Conservation (phyloP, 2,113 vertebrate species). For the Telmatochromis sp. region DNA sequence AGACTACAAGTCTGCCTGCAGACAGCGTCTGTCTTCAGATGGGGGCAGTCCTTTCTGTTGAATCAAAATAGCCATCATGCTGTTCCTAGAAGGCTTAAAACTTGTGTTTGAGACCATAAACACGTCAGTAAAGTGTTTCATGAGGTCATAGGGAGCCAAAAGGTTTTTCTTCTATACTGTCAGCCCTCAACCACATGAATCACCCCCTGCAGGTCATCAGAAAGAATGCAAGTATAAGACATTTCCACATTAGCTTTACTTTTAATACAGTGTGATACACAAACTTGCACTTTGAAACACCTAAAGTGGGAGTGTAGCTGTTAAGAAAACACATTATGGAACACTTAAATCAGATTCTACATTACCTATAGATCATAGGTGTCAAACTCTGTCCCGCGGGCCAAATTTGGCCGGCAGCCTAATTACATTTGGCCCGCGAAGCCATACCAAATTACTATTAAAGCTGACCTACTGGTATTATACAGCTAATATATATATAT, state of each 20-base stretch:
- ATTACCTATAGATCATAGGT: neutral
- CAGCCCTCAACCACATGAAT: neutral
- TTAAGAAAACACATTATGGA: neutral
- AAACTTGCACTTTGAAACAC: neutral
- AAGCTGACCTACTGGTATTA: no score
- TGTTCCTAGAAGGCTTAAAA: neutral
- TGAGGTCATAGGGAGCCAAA: neutral
- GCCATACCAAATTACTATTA: no score
- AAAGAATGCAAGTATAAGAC: neutral
- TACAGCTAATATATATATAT: no score
- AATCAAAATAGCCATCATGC: neutral
- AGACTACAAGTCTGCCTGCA: neutral
- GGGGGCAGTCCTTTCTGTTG: neutral
- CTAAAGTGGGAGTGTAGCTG: neutral
- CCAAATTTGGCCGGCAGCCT: no score
- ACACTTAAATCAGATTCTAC: neutral
- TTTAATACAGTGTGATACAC: neutral
- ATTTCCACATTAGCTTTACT: neutral
- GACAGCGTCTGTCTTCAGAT: neutral
- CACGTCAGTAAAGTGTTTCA: neutral
- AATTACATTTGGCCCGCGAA: no score
- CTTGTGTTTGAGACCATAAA: neutral
- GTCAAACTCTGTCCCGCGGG: no score
- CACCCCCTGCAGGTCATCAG: neutral
- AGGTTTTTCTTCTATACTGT: neutral